Conservation (phyloP, 2,797 vertebrate genomes). For the Sternotherus odoratus region DNA sequence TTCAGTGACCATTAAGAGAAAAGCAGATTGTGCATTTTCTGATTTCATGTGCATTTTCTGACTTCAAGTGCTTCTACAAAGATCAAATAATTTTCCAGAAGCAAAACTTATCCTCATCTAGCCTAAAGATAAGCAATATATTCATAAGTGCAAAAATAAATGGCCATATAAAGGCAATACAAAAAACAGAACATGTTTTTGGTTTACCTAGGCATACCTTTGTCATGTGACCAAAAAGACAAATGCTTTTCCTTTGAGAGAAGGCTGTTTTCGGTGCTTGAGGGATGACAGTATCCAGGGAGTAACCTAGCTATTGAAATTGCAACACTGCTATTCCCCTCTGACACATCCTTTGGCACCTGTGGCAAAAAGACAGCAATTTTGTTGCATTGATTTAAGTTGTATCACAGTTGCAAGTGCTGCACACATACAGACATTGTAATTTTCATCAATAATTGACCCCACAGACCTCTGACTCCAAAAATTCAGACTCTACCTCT, state of each 20-base stretch:
- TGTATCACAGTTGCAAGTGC: not conserved
- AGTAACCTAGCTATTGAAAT: not conserved
- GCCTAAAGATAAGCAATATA: not conserved
- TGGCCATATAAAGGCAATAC: not conserved
- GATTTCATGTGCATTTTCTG: not conserved
- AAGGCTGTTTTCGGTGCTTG: not conserved
- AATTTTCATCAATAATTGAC: not conserved
- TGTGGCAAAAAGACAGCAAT: not conserved
- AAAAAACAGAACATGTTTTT: not conserved
- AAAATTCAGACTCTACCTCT: not conserved
- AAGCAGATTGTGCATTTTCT: not conserved
- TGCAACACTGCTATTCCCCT: not conserved
- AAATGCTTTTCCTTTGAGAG: not conserved
- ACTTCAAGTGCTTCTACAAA: slow-evolving; percentile 3
- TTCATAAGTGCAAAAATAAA: not conserved
- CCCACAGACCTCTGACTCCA: not conserved
- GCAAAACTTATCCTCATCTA: not conserved
- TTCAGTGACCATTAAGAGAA: not conserved
- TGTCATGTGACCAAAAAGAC: not conserved
- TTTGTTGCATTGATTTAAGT: not conserved
- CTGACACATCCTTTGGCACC: not conserved
- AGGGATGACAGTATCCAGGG: not conserved
- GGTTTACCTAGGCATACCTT: not conserved
- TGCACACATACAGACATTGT: not conserved
- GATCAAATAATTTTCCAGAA: not conserved